Conservation (phyloP, 2,888 invertebrate genomes). For the Hypsopygia costalis region DNA sequence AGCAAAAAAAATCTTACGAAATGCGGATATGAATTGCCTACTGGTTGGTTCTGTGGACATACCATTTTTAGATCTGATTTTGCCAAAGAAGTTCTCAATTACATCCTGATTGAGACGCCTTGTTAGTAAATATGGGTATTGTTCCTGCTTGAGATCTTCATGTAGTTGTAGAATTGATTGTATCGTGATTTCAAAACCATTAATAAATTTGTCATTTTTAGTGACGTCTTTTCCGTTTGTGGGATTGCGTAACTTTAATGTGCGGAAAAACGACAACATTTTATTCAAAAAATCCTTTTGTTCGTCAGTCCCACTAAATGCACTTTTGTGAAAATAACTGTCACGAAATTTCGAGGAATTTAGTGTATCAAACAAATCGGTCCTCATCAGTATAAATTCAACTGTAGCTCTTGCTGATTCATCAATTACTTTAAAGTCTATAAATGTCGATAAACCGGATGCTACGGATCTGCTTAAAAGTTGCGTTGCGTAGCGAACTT, state of each 20-base stretch:
- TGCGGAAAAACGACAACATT: no score
- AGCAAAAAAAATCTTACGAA: constrained; percentile 7
- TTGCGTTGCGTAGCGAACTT: constrained; percentile 20
- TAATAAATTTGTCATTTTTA: constrained; percentile 5
- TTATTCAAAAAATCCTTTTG: not conserved
- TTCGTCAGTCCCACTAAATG: no score
- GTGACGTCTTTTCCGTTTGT: constrained; percentile 1
- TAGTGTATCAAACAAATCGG: constrained; percentile 8
- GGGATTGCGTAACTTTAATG: not conserved
- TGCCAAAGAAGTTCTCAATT: constrained; percentile 8
- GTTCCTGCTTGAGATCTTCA: constrained; percentile 6
- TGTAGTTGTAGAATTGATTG: constrained; percentile 5
- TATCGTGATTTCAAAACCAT: constrained; percentile 12
- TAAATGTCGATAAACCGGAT: constrained; percentile 12
- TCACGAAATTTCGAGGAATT: constrained; percentile 1
- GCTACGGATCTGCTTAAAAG: constrained; percentile 23
- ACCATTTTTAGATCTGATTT: constrained; percentile 7
- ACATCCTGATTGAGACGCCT: constrained; percentile 8
- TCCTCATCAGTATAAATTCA: constrained; percentile 14
- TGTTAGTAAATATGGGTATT: constrained; percentile 4
- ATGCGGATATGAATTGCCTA: constrained; percentile 8
- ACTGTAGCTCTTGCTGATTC: not conserved
- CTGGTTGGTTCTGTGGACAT: constrained; percentile 2
- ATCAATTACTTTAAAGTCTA: constrained; percentile 10
- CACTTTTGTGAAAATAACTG: not conserved